Percentiles rank a stretch among this genome's conserved stretches.
phyloP scores from a whole-genome alignment of 2,888 invertebrate species.

The Amiota minor region DNA sequence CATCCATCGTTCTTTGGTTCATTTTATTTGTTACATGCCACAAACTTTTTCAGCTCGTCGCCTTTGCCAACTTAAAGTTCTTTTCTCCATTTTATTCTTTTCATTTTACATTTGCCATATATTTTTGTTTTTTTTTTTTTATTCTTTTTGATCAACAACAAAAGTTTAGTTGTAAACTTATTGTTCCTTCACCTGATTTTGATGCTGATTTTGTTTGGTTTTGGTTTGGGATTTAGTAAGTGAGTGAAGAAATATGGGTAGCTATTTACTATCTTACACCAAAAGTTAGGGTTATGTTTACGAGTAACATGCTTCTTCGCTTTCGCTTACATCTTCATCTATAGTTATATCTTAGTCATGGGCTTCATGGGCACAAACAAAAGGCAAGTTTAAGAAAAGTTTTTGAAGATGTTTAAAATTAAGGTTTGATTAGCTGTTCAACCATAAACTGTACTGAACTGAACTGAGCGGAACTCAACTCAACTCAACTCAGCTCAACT shows the following conservation, averaged over 20 bases:
- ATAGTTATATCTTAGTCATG: no score
- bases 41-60: constrained; percentile 29
- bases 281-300: no score
- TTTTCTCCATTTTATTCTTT: no score
- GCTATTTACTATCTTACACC: no score
- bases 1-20: not conserved
- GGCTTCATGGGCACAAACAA: not conserved
- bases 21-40: constrained; percentile 9
- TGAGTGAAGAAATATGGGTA: not conserved
- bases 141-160: not conserved
- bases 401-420: constrained; percentile 31
- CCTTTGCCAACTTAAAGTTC: constrained; percentile 27
- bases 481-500: not conserved
- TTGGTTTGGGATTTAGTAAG: not conserved
- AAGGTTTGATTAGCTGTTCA: constrained; percentile 30
- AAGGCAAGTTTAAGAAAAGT: constrained; percentile 8
- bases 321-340: no score
- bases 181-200: constrained; percentile 22
- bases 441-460: constrained; percentile 19
- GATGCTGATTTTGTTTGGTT: constrained; percentile 7
- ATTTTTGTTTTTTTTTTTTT: no score
- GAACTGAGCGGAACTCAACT: not conserved
- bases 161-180: constrained; percentile 12
- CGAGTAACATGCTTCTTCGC: no score
- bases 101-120: no score